Conservation (phyloP, 2,113 vertebrate species). For the Collichthys lucidus region DNA sequence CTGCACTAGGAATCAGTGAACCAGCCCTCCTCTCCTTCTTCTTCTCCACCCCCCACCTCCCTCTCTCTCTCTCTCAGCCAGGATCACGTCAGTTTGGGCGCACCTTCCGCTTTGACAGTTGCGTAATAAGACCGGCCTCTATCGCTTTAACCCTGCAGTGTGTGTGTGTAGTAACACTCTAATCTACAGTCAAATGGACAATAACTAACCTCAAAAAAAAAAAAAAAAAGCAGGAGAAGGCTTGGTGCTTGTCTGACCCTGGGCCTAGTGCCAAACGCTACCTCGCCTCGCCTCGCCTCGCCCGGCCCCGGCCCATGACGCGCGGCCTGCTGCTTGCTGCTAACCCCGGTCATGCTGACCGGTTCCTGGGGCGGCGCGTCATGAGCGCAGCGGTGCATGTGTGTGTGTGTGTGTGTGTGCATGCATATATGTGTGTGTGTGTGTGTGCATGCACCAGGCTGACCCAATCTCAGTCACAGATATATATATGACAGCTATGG, state of each 20-base stretch:
- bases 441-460: slow-evolving; percentile 6
- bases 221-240: not conserved
- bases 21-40: slow-evolving; percentile 11
- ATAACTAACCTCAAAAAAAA: slow-evolving; percentile 6
- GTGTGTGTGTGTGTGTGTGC: not conserved
- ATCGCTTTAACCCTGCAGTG: slow-evolving; percentile 45
- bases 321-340: slow-evolving; percentile 66
- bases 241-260: slow-evolving; percentile 30
- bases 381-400: slow-evolving; percentile 31
- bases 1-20: not conserved
- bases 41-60: not conserved
- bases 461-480: slow-evolving; percentile 45
- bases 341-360: slow-evolving; percentile 50
- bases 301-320: slow-evolving; percentile 40
- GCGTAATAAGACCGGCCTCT: slow-evolving; percentile 74
- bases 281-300: slow-evolving; percentile 43
- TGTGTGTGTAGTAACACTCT: slow-evolving; percentile 46
- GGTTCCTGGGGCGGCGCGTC: slow-evolving; percentile 51
- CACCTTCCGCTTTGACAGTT: slow-evolving; percentile 75
- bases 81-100: slow-evolving; percentile 62
- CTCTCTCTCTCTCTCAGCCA: not conserved
- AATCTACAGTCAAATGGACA: slow-evolving; percentile 19
- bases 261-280: slow-evolving; percentile 53
- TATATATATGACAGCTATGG: slow-evolving; percentile 36
- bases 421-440: not conserved